Evolutionary conservation across 2,113 vertebrate genomes (phyloP), one percentile per base, ranked within the genome.

Genomic region (Paramormyrops kingsleyae): DNA sequence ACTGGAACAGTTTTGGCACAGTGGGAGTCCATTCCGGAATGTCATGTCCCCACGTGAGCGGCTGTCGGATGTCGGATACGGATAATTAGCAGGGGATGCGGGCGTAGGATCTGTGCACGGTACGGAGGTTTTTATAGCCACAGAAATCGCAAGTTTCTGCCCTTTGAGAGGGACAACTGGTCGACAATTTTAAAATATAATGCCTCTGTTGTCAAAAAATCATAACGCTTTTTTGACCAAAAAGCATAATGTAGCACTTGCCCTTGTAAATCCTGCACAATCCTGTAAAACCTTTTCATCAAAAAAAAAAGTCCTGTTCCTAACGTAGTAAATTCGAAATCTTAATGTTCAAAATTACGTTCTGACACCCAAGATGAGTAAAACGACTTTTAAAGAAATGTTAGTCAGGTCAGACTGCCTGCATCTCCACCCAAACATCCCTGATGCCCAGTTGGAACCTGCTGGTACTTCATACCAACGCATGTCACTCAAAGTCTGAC

Each of bases 1-100:
- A 94, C 92, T 24, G 83, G 80, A 90, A 66, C 84, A 88, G 53
- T 87, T 86, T 77, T 66, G 93, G 91, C 91, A 89, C 93, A 31
- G 42, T 9, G 12, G 66, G 50, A 70, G 88, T 88, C 42, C 44
- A 88, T 89, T 91, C 92, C 93, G 35, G 35, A 35, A 90, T 91
- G 89, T 80, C 87, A 92, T 21, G 35, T 66, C 56, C 5, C 88
- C 62, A 17, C 24, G 44, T 15, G 59, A 27, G 9, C 27, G 35
- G 35, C 74, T 80, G 74, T 80, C 74, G 59, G 13, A n/a, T 74
- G 66, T 50, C 27, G 62, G 88, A 88, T 62, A 77, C 35, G n/a
- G 88, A 88, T 31, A 88, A 74, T 88, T 74, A 74, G n/a, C 87
- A 27, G 44, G 44, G 39, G 70, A 27, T 8, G 21, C 21, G 0